Conservation (phyloP, 2,888 invertebrate species). For the Galeopsomyia nigrocyanea region DNA sequence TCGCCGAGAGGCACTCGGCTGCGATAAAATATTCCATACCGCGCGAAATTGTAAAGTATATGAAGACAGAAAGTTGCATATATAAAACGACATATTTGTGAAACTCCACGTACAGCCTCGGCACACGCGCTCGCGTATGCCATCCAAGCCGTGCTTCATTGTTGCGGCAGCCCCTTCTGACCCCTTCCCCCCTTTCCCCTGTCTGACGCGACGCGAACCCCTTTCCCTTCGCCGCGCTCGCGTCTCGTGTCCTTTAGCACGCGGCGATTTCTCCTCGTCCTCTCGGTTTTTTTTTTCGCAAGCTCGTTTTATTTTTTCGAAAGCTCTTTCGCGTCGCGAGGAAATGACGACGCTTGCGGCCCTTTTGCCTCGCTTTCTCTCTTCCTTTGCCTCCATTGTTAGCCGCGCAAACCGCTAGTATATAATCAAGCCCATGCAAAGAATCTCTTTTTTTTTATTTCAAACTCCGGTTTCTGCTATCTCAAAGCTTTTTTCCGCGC, state of each 20-base stretch:
- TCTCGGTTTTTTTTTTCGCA: too few relatives aligned
- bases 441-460: too few relatives aligned
- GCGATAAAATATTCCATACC: too few relatives aligned
- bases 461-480: too few relatives aligned
- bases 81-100: neutral
- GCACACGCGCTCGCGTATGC: neutral
- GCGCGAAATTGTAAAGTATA: neutral
- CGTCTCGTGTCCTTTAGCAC: too few relatives aligned
- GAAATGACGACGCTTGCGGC: slow-evolving; percentile 24
- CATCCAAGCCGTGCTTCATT: neutral
- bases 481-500: neutral
- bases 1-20: too few relatives aligned
- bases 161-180: slow-evolving; percentile 6
- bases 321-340: neutral
- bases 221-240: too few relatives aligned
- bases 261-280: too few relatives aligned
- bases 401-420: neutral
- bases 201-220: neutral
- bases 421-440: neutral
- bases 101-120: neutral
- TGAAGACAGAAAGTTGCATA: neutral
- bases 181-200: neutral
- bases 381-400: slow-evolving; percentile 2
- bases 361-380: too few relatives aligned
- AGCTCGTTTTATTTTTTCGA: too few relatives aligned